These are phyloP conservation scores for Osedax frankpressi DNA, from an alignment of 2,888 invertebrate species.

Conservation along the genomic window DNA sequence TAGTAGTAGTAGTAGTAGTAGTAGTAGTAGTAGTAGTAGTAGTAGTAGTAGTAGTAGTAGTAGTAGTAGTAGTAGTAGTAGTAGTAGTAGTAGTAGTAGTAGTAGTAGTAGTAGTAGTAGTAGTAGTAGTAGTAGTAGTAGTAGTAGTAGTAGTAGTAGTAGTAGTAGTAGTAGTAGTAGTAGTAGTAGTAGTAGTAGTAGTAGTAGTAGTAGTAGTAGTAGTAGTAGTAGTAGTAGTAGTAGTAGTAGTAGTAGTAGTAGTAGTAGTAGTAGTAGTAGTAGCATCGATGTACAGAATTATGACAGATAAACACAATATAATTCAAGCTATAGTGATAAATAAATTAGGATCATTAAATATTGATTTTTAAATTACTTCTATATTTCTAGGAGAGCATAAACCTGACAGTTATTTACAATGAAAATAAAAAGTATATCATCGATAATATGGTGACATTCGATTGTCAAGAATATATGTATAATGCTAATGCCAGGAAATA, in stretches of 20 bases:
- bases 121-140: slow-evolving; percentile 5
- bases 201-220: slow-evolving; percentile 2
- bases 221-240: slow-evolving; percentile 7
- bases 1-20: slow-evolving; percentile 2
- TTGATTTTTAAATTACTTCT: no score
- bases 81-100: slow-evolving; percentile 2
- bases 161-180: slow-evolving; percentile 7
- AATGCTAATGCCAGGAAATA: no score
- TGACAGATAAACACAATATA: no score
- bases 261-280: slow-evolving; percentile 2
- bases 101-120: slow-evolving; percentile 7
- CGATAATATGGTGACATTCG: no score
- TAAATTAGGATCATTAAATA: no score
- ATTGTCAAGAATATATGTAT: no score
- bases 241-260: slow-evolving; percentile 7
- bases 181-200: slow-evolving; percentile 7
- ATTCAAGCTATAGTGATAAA: no score
- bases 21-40: slow-evolving; percentile 5
- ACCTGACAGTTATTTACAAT: no score
- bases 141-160: slow-evolving; percentile 5
- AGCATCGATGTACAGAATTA: neutral
- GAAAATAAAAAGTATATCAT: no score
- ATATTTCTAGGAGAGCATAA: no score
- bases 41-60: slow-evolving; percentile 7
- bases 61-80: slow-evolving; percentile 7